phyloP scores from a whole-genome alignment of 2,888 invertebrate genomes.

The Camptogramma bilineatum region DNA sequence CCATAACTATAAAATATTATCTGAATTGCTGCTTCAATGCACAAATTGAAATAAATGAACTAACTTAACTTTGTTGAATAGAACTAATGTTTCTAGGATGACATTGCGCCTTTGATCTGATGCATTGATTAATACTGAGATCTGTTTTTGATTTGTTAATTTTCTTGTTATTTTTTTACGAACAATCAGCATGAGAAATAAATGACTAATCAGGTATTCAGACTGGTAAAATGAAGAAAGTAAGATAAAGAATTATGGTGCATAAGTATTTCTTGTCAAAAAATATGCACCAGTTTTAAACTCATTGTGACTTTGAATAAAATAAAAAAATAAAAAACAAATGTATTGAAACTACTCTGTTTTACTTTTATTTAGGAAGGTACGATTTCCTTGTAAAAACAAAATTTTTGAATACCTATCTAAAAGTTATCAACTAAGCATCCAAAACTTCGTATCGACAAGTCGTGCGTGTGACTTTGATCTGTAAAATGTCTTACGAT shows the following conservation, averaged over 20 bases:
- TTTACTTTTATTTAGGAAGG: too few relatives aligned
- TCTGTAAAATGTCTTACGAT: not conserved
- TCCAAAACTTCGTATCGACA: too few relatives aligned
- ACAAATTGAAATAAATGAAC: slow-evolving; percentile 24
- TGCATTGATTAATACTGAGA: not conserved
- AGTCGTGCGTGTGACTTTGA: not conserved
- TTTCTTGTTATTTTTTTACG: not conserved
- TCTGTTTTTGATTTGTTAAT: not conserved
- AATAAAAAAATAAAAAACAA: too few relatives aligned
- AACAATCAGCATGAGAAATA: not conserved
- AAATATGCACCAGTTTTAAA: too few relatives aligned
- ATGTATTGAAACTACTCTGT: too few relatives aligned
- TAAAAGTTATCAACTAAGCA: too few relatives aligned
- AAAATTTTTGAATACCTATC: too few relatives aligned
- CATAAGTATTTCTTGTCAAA: too few relatives aligned
- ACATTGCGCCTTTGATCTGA: slow-evolving; percentile 12
- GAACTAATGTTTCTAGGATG: slow-evolving; percentile 18
- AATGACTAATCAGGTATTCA: not conserved
- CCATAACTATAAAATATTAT: slow-evolving; percentile 11
- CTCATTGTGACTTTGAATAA: too few relatives aligned
- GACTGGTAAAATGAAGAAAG: too few relatives aligned
- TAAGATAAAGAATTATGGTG: too few relatives aligned
- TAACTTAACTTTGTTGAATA: slow-evolving; percentile 11
- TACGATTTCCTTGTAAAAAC: too few relatives aligned
- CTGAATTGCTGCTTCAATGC: slow-evolving; percentile 6